phyloP scores from a whole-genome alignment of 2,797 vertebrate species.

The Notolepis coatsorum region DNA sequence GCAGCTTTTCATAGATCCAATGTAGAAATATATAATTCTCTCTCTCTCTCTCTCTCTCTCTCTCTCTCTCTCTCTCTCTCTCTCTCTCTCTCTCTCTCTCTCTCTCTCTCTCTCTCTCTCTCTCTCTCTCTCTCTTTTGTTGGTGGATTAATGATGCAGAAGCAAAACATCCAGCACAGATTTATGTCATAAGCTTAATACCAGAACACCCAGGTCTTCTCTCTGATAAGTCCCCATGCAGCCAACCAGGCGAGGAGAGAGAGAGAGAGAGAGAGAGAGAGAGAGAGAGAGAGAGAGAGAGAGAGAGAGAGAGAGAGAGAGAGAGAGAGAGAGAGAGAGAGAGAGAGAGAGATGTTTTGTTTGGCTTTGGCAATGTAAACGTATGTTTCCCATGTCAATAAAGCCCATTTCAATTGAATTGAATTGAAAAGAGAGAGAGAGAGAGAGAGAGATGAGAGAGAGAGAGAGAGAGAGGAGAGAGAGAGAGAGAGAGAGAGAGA shows the following conservation, averaged over 20 bases:
- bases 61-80: conserved; percentile 16
- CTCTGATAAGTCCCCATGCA: conserved; percentile 44
- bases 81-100: conserved; percentile 16
- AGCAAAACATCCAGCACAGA: conserved; percentile 50
- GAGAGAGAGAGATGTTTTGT: conserved; percentile 1
- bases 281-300: conserved; percentile 14
- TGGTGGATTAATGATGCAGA: conserved; percentile 54
- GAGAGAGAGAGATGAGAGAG: not conserved
- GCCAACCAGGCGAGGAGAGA: conserved; percentile 25
- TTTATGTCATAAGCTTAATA: conserved; percentile 51
- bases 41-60: conserved; percentile 16
- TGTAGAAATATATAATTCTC: conserved; percentile 6
- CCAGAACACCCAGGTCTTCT: conserved; percentile 28
- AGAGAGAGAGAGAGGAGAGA: not conserved
- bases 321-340: not conserved
- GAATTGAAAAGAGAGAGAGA: conserved; percentile 16
- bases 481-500: not conserved
- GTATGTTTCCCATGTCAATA: too few relatives aligned
- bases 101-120: conserved; percentile 17
- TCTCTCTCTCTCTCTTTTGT: conserved; percentile 33
- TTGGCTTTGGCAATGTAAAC: too few relatives aligned
- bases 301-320: conserved; percentile 17
- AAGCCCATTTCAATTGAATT: too few relatives aligned
- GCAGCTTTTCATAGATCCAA: conserved; percentile 22
- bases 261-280: not conserved